Evolutionary conservation across 2,113 vertebrate species (phyloP), one percentile per base, ranked within the genome.

Genomic region (Forbesichthys agassizii): DNA sequence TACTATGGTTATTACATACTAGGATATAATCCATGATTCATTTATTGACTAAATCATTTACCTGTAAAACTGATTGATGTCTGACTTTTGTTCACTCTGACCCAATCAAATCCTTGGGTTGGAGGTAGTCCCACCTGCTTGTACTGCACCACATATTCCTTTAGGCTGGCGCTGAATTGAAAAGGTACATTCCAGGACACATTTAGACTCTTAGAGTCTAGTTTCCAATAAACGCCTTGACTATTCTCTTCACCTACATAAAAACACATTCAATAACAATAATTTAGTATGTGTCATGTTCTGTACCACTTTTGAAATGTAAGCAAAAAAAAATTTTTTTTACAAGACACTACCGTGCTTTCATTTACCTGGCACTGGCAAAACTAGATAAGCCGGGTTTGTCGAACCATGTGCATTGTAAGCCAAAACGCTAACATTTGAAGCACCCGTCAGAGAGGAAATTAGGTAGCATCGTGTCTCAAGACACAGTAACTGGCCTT

Each of bases 61-160:
- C 90, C 92, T 90, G 70, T 65, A 20, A 94, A 68, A 61, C 49
- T 51, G 3, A 11, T 69, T 9, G 61, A 0, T 7, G 18, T 81
- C 36, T 74, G 64, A 11, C 3, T 86, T 36, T 68, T 69, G 7
- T 78, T 27, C 5, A 91, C 84, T 84, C 77, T 90, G 27, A 89
- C 49, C 92, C 93, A 94, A 69, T 89, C 83, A 64, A 91, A 85
- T 27, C 69, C 71, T 42, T 42, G 16, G 10, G 54, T 63, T 8
- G 33, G 11, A 16, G 33, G n/a, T 63, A 51, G 8, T 48, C 77
- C 84, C n/a, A 48, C 68, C 69, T 80, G 61, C 77, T 89, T 88
- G 63, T 85, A 79, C 63, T 93, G 89, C 14, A 94, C 82, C 33
- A 94, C 89, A 56, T 88, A 92, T 62, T 88, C 83, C 14, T 74